Evolutionary conservation across 2,888 invertebrate genomes (phyloP).

Genomic region (Drosophila testacea): DNA sequence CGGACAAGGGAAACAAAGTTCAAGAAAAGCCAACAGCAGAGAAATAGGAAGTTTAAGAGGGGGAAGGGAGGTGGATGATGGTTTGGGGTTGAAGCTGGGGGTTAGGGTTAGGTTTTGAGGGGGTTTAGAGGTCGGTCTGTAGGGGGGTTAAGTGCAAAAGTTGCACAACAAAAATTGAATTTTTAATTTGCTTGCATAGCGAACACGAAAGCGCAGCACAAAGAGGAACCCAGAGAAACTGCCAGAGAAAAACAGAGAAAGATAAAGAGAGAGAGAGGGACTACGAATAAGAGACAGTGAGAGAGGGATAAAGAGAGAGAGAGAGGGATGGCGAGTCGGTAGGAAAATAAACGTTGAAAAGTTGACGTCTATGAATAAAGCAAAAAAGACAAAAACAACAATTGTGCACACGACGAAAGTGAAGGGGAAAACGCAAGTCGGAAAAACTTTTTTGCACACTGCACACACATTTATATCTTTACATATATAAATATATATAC

Average conservation of each 20-base stretch:
- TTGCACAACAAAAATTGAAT: conserved; percentile 67
- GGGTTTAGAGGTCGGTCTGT: background rate
- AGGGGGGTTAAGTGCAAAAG: conserved; percentile 54
- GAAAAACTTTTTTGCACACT: conserved; percentile 32
- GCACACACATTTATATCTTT: conserved; percentile 3
- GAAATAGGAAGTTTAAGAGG: background rate
- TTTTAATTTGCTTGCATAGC: conserved; percentile 61
- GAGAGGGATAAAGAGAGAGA: conserved; percentile 4
- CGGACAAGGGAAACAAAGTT: conserved; percentile 19
- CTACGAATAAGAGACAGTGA: background rate
- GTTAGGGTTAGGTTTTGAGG: background rate
- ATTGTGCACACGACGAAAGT: conserved; percentile 39
- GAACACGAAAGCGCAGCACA: conserved; percentile 28
- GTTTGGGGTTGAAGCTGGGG: background rate
- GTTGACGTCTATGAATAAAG: conserved; percentile 39
- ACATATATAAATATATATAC: background rate
- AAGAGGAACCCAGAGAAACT: conserved; percentile 16
- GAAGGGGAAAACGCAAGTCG: conserved; percentile 27
- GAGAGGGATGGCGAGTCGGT: background rate
- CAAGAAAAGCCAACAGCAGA: conserved; percentile 15
- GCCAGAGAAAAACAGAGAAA: background rate
- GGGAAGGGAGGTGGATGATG: background rate
- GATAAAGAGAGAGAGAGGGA: conserved; percentile 9
- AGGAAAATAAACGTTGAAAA: conserved; percentile 25
- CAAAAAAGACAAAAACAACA: conserved; percentile 27